phyloP scores from a whole-genome alignment of 2,888 invertebrate species.

The Carabus problematicus region DNA sequence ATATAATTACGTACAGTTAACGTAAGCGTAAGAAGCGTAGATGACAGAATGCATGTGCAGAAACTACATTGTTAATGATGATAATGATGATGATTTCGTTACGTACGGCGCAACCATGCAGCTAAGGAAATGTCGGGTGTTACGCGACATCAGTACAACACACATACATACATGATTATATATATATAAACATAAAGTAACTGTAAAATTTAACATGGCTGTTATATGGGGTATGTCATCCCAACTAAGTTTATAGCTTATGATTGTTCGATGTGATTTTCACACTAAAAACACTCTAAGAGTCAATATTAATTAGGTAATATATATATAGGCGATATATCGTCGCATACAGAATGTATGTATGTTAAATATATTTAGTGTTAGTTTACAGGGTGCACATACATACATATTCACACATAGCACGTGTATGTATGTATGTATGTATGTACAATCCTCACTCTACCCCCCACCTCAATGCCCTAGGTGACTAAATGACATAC shows the following conservation, averaged over 20 bases:
- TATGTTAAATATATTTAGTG: constrained; percentile 30
- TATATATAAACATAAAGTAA: constrained; percentile 27
- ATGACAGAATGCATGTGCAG: no score
- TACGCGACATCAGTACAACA: not conserved
- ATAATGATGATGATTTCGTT: no score
- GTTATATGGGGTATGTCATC: constrained; percentile 41
- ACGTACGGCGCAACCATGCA: no score
- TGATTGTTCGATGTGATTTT: constrained; percentile 43
- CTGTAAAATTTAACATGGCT: constrained; percentile 43
- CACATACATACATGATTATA: constrained; percentile 12
- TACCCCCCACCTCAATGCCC: no score
- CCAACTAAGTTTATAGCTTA: constrained; percentile 43
- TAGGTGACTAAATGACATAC: no score
- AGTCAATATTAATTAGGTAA: constrained; percentile 43
- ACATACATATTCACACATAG: not conserved
- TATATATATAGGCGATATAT: constrained; percentile 34
- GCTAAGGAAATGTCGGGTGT: no score
- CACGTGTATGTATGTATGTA: no score
- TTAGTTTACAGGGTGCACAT: no score
- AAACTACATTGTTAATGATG: no score
- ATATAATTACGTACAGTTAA: no score
- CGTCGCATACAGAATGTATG: constrained; percentile 42
- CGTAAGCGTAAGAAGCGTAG: no score
- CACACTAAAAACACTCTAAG: constrained; percentile 41
- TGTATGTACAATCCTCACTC: no score